Evolutionary conservation across 1,140 invertebrate genomes (phyloP).

Genomic region (Caenorhabditis brenneri): DNA sequence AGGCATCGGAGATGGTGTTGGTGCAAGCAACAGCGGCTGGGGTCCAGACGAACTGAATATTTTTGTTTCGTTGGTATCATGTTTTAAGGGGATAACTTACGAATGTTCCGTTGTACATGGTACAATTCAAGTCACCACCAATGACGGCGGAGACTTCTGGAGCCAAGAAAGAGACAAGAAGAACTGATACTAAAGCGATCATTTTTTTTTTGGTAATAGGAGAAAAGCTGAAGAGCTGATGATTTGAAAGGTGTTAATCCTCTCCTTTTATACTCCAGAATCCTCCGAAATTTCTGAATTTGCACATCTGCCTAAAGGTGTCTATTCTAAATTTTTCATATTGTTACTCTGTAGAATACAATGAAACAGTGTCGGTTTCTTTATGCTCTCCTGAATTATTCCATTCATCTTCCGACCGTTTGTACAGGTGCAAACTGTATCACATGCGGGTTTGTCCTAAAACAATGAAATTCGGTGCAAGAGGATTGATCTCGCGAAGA

Average conservation of each 20-base stretch:
- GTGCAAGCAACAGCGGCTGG: conserved; percentile 8
- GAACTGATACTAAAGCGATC: neutral
- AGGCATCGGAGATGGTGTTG: neutral
- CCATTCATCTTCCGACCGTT: neutral
- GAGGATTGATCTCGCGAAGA: neutral
- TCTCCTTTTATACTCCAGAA: neutral
- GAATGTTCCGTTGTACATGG: neutral
- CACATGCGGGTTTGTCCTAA: neutral
- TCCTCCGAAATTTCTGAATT: neutral
- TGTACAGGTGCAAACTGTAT: neutral
- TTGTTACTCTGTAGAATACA: neutral
- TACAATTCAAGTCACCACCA: conserved; percentile 23
- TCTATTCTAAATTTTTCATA: neutral
- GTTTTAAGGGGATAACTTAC: neutral
- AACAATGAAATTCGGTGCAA: neutral
- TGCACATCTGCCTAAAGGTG: neutral
- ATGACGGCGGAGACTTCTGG: neutral
- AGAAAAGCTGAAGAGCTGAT: neutral
- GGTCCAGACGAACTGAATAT: conserved; percentile 11
- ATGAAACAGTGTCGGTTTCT: neutral
- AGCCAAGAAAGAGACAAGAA: conserved; percentile 19
- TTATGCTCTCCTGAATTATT: neutral
- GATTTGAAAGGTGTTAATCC: neutral
- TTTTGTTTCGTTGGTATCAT: neutral
- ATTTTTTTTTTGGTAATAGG: neutral